These are phyloP conservation scores for Mesembrinibis cayennensis DNA, from an alignment of 2,113 vertebrate genomes.

Conservation along the genomic window DNA sequence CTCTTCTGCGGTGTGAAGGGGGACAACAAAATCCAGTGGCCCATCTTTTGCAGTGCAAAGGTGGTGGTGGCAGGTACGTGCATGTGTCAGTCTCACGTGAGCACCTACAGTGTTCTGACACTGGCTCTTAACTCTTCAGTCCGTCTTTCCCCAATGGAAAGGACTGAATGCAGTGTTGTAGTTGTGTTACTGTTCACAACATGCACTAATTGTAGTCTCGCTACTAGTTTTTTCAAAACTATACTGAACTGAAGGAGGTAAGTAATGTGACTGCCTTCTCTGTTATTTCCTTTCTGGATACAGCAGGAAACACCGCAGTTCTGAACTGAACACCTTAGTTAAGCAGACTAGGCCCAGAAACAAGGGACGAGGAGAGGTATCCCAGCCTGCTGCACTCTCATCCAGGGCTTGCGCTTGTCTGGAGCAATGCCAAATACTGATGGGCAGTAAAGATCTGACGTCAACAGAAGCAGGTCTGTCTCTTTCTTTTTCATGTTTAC, in stretches of 20 bases:
- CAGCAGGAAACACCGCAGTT: neutral
- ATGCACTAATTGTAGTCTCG: too few species aligned
- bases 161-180: rapidly evolving
- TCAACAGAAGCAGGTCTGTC: neutral
- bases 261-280: neutral
- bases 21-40: neutral
- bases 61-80: neutral
- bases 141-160: neutral
- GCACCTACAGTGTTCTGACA: neutral
- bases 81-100: neutral
- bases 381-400: rapidly evolving
- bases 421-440: neutral
- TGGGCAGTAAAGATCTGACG: neutral
- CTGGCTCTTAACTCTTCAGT: neutral
- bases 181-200: neutral
- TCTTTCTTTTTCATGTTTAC: neutral
- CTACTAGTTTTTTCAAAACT: neutral
- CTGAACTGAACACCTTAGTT: too few species aligned
- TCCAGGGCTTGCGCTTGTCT: neutral
- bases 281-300: neutral
- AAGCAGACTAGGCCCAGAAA: neutral
- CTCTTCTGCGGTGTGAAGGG: neutral
- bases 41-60: neutral
- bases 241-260: neutral
- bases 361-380: neutral